Evolutionary conservation across 2,888 invertebrate species (phyloP), one percentile per base, ranked within the genome.

Genomic region (Shargacucullia verbasci): DNA sequence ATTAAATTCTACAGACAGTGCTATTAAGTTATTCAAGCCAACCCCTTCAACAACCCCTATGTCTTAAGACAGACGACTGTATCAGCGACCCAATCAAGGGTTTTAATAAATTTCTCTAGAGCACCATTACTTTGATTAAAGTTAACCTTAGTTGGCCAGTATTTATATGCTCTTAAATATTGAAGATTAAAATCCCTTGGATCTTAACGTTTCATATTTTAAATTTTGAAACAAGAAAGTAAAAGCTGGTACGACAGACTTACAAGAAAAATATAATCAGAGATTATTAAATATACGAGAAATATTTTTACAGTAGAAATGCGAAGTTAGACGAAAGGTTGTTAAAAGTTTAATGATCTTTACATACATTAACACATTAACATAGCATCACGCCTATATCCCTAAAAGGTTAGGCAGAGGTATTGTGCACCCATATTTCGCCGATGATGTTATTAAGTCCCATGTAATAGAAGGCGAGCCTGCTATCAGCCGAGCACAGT

Each of bases 51-150:
- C n/a, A 44, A 39, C 38, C 54, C 33, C 29, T 43, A 43, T 41
- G 43, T 56, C 53, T 66, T 40, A 35, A 59, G 54, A 44, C 40
- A 56, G 31, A 39, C 29, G 15, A 48, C 40, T 54, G 39, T 77
- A 74, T 64, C 75, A 49, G 48, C 41, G 35, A 25, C 53, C 45
- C 59, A 64, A 62, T 77, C 61, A 61, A 50, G 55, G 59, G 57
- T 41, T 60, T 60, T 60, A 64, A 74, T 74, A 64, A 74, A 61
- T 68, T 60, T 61, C 41, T 13, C 12, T 10, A 34, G 39, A 41
- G 40, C 14, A 43, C 54, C 60, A 74, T 77, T 71, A 71, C 59
- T 63, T 54, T 68, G 39, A 78, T 71, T 71, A 78, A 71, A 67
- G 9, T 55, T 50, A 29, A 59, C 55, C 50, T 59, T 50, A 55